Conservation (phyloP, 2,888 invertebrate species). For the Fabriciana adippe region DNA sequence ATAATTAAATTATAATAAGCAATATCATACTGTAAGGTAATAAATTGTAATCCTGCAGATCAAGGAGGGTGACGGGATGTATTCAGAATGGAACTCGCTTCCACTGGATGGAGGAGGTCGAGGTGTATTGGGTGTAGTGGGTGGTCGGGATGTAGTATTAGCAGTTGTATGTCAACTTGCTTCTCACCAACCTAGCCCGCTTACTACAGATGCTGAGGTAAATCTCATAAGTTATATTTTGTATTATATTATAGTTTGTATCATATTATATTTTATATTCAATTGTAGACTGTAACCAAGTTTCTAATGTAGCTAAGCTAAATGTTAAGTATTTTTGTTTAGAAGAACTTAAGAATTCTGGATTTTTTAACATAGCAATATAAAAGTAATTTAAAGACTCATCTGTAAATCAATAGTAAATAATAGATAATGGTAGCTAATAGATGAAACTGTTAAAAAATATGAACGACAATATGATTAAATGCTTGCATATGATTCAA, state of each 20-base stretch:
- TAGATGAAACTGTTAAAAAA: too few species aligned
- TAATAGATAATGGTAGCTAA: too few species aligned
- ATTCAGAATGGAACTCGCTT: conserved; percentile 92
- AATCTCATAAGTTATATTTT: neutral
- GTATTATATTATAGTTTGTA: too few species aligned
- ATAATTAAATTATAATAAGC: neutral
- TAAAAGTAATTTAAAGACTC: too few species aligned
- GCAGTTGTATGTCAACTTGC: conserved; percentile 91
- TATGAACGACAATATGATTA: too few species aligned
- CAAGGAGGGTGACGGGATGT: conserved; percentile 88
- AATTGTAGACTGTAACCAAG: neutral
- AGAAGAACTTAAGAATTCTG: too few species aligned
- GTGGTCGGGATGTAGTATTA: conserved; percentile 91
- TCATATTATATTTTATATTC: neutral
- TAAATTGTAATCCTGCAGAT: conserved; percentile 68
- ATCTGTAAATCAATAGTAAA: too few species aligned
- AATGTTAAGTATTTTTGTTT: too few species aligned
- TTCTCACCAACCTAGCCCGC: conserved; percentile 91
- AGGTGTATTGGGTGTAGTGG: conserved; percentile 91
- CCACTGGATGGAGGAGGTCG: conserved; percentile 87
- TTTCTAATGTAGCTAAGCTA: too few species aligned
- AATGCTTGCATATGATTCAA: neutral
- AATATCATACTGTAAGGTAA: neutral
- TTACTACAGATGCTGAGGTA: conserved; percentile 93
- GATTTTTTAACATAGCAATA: too few species aligned